Evolutionary conservation across 2,888 invertebrate species (phyloP).

Genomic region (Suillia variegata): DNA sequence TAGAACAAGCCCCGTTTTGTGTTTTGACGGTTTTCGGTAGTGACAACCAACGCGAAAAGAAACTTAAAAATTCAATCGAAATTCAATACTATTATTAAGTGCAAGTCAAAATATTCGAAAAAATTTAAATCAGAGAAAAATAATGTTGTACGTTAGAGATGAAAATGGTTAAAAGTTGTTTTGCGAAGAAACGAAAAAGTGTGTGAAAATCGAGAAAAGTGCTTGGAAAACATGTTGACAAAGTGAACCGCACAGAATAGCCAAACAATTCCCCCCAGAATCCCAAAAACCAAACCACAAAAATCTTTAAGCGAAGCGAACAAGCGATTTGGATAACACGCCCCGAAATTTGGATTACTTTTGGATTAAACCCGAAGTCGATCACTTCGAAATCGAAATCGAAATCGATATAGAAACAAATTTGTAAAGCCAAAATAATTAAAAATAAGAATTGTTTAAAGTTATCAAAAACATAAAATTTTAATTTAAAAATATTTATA

Average conservation of each 20-base stretch:
- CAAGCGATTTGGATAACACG: too few relatives aligned
- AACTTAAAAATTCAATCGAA: not conserved
- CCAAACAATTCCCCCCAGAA: too few relatives aligned
- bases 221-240: constrained; percentile 2
- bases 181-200: constrained; percentile 22
- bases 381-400: too few relatives aligned
- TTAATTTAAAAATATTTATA: not conserved
- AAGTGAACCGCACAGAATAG: too few relatives aligned
- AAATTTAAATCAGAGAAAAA: not conserved
- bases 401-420: too few relatives aligned
- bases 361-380: too few relatives aligned
- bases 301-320: not conserved
- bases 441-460: too few relatives aligned
- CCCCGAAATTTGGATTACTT: too few relatives aligned
- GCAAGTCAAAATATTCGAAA: not conserved
- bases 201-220: constrained; percentile 25
- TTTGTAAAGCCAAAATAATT: too few relatives aligned
- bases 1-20: too few relatives aligned
- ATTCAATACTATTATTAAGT: not conserved
- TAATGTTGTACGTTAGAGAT: not conserved
- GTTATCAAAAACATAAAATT: not conserved
- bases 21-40: not conserved
- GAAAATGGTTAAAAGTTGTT: not conserved
- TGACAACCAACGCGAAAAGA: not conserved
- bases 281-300: not conserved